These are phyloP conservation scores for Sisyra nigra DNA, from an alignment of 2,888 invertebrate genomes.

Conservation along the genomic window DNA sequence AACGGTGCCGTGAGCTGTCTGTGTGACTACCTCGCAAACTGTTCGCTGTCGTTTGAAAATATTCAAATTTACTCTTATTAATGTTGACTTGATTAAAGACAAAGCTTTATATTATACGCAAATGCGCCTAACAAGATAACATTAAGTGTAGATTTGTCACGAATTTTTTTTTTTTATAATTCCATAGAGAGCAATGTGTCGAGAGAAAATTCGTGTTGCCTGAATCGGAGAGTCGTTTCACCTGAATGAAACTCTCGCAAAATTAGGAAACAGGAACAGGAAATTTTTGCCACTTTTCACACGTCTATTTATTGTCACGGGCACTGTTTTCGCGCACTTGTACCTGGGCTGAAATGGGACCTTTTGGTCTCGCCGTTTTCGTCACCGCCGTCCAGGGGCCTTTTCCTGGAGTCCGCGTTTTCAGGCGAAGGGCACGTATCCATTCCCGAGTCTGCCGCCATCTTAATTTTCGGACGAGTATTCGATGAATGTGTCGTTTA, in stretches of 20 bases:
- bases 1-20: neutral
- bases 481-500: conserved; percentile 13
- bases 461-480: conserved; percentile 34
- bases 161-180: no score
- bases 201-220: neutral
- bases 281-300: conserved; percentile 2
- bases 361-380: conserved; percentile 81
- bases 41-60: no score
- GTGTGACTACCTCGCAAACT: neutral
- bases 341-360: conserved; percentile 84
- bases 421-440: conserved; percentile 89
- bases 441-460: conserved; percentile 88
- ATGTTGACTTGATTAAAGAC: no score
- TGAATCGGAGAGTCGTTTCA: neutral
- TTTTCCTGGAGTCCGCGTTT: conserved; percentile 79
- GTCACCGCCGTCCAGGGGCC: conserved; percentile 73
- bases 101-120: no score
- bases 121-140: no score
- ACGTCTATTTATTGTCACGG: conserved; percentile 6
- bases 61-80: no score
- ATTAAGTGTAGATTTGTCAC: no score
- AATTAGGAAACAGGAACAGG: neutral
- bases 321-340: conserved; percentile 21
- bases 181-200: no score
- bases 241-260: neutral